Conservation (phyloP, 2,797 vertebrate species). For the Loriculus beryllinus region DNA sequence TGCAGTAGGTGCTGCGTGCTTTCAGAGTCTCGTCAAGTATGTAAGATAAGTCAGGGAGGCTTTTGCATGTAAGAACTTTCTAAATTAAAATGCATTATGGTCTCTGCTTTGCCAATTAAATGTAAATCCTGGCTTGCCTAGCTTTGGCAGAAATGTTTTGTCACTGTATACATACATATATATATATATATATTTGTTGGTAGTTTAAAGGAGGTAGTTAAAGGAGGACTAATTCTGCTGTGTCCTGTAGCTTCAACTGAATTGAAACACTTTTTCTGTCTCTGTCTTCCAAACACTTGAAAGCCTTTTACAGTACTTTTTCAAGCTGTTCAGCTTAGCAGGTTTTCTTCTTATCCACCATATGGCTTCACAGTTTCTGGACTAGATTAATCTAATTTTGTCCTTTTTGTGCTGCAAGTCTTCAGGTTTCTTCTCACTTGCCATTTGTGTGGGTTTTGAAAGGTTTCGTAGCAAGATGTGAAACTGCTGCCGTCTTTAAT, state of each 20-base stretch:
- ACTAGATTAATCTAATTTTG: not conserved
- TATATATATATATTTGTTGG: not conserved
- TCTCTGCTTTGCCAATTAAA: not conserved
- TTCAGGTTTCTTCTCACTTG: not conserved
- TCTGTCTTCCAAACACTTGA: not conserved
- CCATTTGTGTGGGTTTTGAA: not conserved
- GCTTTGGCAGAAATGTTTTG: not conserved
- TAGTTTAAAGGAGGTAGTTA: not conserved
- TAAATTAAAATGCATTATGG: not conserved
- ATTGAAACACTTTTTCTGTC: not conserved
- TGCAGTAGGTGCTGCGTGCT: not conserved
- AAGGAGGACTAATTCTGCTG: not conserved
- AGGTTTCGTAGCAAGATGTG: not conserved
- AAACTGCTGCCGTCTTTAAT: not conserved
- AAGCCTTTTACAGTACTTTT: not conserved
- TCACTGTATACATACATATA: not conserved
- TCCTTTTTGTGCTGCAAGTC: not conserved
- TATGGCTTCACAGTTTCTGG: not conserved
- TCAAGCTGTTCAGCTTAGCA: not conserved
- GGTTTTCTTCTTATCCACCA: not conserved
- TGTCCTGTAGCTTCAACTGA: not conserved
- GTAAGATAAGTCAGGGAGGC: not conserved
- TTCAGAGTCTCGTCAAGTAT: not conserved
- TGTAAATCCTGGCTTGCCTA: not conserved
- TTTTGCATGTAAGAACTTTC: not conserved